Evolutionary conservation across 2,797 vertebrate genomes (phyloP).

Genomic region (Sparus aurata): DNA sequence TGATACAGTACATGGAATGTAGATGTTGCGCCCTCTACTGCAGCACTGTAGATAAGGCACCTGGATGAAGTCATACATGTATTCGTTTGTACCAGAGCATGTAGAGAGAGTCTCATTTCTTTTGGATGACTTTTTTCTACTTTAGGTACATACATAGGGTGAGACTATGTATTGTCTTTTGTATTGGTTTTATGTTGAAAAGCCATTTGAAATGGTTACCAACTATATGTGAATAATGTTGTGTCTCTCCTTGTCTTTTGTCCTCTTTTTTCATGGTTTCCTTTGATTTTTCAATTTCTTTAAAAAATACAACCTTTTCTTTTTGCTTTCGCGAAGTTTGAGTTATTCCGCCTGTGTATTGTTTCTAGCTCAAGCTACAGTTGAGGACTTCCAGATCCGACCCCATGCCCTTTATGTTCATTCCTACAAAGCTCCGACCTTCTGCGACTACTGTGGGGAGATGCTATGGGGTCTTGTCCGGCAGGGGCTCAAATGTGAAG

Average conservation of each 20-base stretch:
- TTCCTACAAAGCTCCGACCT: conserved; percentile 98
- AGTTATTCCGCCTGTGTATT: conserved; percentile 58
- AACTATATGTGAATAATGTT: conserved; percentile 17
- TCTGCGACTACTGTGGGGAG: conserved; percentile 99
- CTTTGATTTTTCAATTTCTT: not conserved
- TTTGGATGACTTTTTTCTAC: not conserved
- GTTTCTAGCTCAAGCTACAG: conserved; percentile 94
- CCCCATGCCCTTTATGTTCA: conserved; percentile 97
- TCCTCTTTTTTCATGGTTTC: conserved; percentile 1
- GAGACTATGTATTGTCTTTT: not conserved
- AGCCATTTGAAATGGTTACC: not conserved
- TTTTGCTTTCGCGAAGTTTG: conserved; percentile 58
- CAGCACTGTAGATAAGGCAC: conserved; percentile 43
- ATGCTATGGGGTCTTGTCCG: conserved; percentile 99
- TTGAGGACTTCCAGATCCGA: conserved; percentile 99
- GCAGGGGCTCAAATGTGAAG: conserved; percentile 99
- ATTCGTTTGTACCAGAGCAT: not conserved
- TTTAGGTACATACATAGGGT: not conserved
- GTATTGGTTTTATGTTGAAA: conserved; percentile 15
- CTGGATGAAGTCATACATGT: not conserved
- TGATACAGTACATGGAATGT: not conserved
- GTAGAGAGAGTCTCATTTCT: not conserved
- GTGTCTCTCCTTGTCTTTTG: conserved; percentile 17
- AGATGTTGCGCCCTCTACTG: conserved; percentile 78
- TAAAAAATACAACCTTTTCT: not conserved